These are phyloP conservation scores for Timema podura DNA, from an alignment of 2,888 invertebrate species.

Conservation along the genomic window DNA sequence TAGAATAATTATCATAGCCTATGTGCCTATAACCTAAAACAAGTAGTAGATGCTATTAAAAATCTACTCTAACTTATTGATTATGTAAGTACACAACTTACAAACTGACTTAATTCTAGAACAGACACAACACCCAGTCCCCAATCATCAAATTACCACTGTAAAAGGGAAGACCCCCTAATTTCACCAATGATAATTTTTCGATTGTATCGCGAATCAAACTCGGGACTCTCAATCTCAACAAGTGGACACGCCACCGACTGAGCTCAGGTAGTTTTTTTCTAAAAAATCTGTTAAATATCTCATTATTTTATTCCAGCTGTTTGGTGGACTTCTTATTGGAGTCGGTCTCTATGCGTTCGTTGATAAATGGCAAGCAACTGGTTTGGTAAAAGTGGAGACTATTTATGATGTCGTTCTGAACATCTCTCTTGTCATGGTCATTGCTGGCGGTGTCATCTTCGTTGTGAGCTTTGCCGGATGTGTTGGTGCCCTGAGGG, in stretches of 20 bases:
- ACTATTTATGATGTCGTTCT: conserved; percentile 86
- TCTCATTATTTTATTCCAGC: conserved; percentile 54
- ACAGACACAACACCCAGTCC: too few species aligned
- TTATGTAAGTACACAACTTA: too few species aligned
- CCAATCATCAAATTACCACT: too few species aligned
- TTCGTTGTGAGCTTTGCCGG: conserved; percentile 93
- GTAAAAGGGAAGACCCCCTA: too few species aligned
- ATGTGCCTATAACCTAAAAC: too few species aligned
- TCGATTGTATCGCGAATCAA: neutral
- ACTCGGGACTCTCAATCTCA: neutral
- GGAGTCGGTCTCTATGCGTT: conserved; percentile 89
- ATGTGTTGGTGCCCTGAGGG: conserved; percentile 84
- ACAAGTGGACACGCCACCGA: neutral
- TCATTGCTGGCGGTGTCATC: conserved; percentile 85
- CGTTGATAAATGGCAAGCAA: conserved; percentile 88
- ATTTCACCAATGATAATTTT: too few species aligned
- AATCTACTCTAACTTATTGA: too few species aligned
- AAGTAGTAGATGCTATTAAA: too few species aligned
- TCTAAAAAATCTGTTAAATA: neutral
- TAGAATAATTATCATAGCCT: too few species aligned
- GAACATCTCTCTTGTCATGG: conserved; percentile 85
- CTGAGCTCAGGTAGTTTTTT: neutral
- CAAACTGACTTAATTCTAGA: too few species aligned
- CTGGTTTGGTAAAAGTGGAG: conserved; percentile 76
- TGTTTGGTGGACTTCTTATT: conserved; percentile 80